These are phyloP conservation scores for Trachymyrmex cornetzi DNA, from an alignment of 1,140 invertebrate species.

Conservation along the genomic window DNA sequence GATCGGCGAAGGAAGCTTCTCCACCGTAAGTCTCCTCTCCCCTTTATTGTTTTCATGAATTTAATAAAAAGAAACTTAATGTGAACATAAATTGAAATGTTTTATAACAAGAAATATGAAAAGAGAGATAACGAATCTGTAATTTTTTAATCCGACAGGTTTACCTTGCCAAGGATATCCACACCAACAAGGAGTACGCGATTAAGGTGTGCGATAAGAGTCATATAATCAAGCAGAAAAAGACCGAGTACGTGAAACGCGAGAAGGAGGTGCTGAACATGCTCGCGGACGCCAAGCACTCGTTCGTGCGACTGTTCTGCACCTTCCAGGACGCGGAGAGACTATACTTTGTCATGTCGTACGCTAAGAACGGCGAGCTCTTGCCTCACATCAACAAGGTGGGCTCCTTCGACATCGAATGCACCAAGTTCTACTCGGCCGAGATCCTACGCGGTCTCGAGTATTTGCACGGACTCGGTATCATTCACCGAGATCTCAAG, in stretches of 20 bases:
- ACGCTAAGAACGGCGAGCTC: conserved; percentile 98
- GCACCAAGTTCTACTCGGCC: conserved; percentile 96
- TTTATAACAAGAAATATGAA: background rate
- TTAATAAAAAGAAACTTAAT: background rate
- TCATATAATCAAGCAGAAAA: conserved; percentile 96
- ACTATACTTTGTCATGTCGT: conserved; percentile 98
- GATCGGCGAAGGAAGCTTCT: conserved; percentile 98
- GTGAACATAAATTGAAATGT: background rate
- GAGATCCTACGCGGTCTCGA: conserved; percentile 97
- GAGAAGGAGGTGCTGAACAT: conserved; percentile 96
- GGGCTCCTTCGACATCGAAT: conserved; percentile 95
- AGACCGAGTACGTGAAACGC: conserved; percentile 96
- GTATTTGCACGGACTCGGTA: conserved; percentile 95
- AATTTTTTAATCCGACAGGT: conserved; percentile 87
- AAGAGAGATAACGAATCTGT: background rate
- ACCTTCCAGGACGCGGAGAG: conserved; percentile 98
- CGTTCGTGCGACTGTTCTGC: conserved; percentile 97
- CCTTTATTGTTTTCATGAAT: background rate
- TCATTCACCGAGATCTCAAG: conserved; percentile 97
- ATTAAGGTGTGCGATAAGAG: conserved; percentile 99
- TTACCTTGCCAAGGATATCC: conserved; percentile 96
- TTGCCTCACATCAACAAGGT: conserved; percentile 96
- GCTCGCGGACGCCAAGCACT: conserved; percentile 90
- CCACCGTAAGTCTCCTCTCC: conserved; percentile 90
- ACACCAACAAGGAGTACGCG: conserved; percentile 96